Base-by-base conservation (phyloP, 2,888 invertebrate genomes). In the Mythimna albipuncta region DNA sequence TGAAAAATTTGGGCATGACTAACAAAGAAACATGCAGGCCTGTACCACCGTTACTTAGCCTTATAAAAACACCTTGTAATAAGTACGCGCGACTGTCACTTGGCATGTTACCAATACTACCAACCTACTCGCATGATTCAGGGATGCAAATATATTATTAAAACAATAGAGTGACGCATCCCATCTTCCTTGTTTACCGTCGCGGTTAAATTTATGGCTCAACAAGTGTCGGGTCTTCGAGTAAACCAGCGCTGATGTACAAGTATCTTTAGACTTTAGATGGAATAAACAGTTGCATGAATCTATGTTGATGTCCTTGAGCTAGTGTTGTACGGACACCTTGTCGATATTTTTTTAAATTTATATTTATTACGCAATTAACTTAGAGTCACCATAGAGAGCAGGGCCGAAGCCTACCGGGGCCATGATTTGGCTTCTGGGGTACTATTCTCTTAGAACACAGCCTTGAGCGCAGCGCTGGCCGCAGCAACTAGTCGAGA, bases 141-240 rank as follows among this genome's bases (percentile, higher is more conserved):
- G 84, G 82, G 84, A 81, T 77, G 83, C 73, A 74, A 69, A 79
- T 87, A 87, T 89, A 89, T 89, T 88, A 89, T 89, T 88, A 87
- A 78, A 91, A 93, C 92, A 92, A 93, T 92, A 86, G 76, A 57
- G 72, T 91, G 91, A 92, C 91, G 90, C 93, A 92, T 89, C 86
- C 32, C 19, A 26, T 75, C 88, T 91, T 91, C 89, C 91, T 89
- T 90, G 92, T 92, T 91, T 90, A 90, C 87, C 79, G 85, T 85
- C 81, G 76, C 47, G 83, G 77, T 72, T 82, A 82, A 87, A 89
- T 91, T 91, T 92, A 92, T 90, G 88, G 90, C 88, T 89, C 89
- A 90, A 90, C 91, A 89, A 86, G 80, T 85, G 87, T 79, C 77
- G 65, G 69, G 32, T 69, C 61, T 77, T 68, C 79, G 59, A 75